phyloP scores from a whole-genome alignment of 1,140 invertebrate genomes.

The Euglossa dilemma region DNA sequence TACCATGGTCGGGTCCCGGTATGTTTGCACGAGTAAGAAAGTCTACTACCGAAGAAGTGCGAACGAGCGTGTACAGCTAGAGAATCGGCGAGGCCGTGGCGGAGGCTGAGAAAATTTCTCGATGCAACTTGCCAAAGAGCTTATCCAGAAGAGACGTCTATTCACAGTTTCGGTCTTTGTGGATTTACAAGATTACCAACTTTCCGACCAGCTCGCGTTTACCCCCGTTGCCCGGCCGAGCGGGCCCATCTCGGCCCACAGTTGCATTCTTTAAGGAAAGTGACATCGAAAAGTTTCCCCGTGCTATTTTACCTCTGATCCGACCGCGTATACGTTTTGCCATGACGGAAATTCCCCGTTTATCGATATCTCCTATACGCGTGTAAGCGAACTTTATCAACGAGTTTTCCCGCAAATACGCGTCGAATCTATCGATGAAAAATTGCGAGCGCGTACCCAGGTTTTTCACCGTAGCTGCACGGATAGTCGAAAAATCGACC shows the following conservation, averaged over 20 bases:
- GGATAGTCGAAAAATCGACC: too few species aligned
- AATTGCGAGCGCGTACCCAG: too few species aligned
- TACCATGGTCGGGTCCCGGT: conserved; percentile 30
- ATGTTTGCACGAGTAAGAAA: conserved; percentile 47
- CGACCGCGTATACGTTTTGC: not conserved
- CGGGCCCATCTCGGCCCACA: conserved; percentile 20
- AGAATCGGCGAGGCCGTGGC: conserved; percentile 11
- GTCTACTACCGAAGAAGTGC: conserved; percentile 21
- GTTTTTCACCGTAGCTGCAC: too few species aligned
- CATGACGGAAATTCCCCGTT: not conserved
- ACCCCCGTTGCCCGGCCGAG: conserved; percentile 9
- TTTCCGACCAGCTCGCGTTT: conserved; percentile 45
- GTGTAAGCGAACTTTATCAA: too few species aligned
- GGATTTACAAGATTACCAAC: conserved; percentile 70
- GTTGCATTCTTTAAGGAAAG: conserved; percentile 28
- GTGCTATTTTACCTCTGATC: not conserved
- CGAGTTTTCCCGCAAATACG: too few species aligned
- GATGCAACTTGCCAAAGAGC: conserved; percentile 53
- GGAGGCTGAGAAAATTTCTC: conserved; percentile 50
- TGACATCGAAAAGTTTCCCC: conserved; percentile 34
- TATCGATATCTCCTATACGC: not conserved
- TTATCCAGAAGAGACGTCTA: conserved; percentile 57
- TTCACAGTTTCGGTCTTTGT: conserved; percentile 62
- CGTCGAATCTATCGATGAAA: too few species aligned
- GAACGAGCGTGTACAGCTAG: conserved; percentile 12